Base-by-base conservation (phyloP, 2,797 vertebrate species). In the Myotis myotis region DNA sequence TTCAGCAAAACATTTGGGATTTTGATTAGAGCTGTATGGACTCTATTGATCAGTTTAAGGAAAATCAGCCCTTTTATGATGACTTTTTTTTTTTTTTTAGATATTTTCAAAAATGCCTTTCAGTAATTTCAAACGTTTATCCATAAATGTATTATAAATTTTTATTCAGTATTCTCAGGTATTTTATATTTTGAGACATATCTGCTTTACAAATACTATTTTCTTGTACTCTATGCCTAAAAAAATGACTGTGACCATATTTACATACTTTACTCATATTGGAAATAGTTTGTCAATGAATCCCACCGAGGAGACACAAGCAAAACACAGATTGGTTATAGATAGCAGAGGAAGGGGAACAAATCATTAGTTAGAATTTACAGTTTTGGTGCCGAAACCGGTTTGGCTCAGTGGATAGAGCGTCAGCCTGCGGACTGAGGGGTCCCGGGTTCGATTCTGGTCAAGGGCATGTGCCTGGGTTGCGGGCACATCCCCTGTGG, bases 201-300 rank as follows among this genome's bases (percentile, higher is more conserved):
- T 28, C 19, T 60, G 23, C 47, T 94, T 97, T 98, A 95, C 98
- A 97, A 97, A 96, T 96, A 95, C 16, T 93, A 83, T 97, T 98
- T 98, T 98, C 97, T 98, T 97, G 44, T 92, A 97, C 85, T 96
- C 87, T 53, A 62, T 86, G 89, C 89, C 96, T 91, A 97, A 97
- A 97, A 95, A 81, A 97, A 91, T 41, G 36, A 62, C 70, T 94
- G 64, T 82, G 92, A 93, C 96, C 66, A 84, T 94, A 94, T 76
- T 96, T 94, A 94, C 62, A 83, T 74, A 83, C 70, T 92, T 57
- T 47, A 93, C 6, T 20, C 23, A 84, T 51, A 95, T 19, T 57
- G 44, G 74, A 92, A 90, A n/a, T 22, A 83, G 76, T 95, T 81
- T 96, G 68, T 55, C 25, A 60, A 91, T 78, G 95, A 90, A 81